These are phyloP conservation scores for Alosa sapidissima DNA, from an alignment of 2,797 vertebrate genomes.

Conservation along the genomic window DNA sequence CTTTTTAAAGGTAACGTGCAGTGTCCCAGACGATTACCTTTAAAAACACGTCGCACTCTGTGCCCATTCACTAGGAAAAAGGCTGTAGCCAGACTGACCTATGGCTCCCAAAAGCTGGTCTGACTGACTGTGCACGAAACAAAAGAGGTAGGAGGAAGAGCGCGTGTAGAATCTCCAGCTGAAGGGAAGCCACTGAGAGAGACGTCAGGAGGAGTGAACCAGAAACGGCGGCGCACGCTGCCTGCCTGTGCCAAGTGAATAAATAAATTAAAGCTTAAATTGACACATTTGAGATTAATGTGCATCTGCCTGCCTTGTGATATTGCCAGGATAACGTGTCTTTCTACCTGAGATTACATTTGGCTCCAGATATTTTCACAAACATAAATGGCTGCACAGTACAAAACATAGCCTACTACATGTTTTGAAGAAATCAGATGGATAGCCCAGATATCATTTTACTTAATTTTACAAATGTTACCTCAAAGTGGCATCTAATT, in stretches of 20 bases:
- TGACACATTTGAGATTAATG: neutral
- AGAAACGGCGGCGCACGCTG: neutral
- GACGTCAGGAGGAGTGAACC: constrained; percentile 10
- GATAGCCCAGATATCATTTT: no score
- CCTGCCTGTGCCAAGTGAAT: neutral
- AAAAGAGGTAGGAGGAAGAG: constrained; percentile 15
- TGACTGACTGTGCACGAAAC: neutral
- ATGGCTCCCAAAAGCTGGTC: neutral
- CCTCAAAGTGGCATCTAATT: no score
- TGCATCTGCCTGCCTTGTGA: neutral
- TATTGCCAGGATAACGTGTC: neutral
- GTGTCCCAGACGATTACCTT: constrained; percentile 7
- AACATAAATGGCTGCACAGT: neutral
- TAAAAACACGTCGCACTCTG: neutral
- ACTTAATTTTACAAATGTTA: no score
- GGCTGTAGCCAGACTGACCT: neutral
- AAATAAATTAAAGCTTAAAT: constrained; percentile 1
- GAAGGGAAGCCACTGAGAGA: neutral
- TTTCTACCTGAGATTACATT: neutral
- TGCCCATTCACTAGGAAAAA: neutral
- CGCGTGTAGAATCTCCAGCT: constrained; percentile 18
- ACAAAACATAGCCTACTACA: neutral
- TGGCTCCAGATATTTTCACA: neutral
- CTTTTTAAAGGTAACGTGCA: constrained; percentile 39
- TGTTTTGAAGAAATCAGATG: neutral